Conservation (phyloP, 1,140 invertebrate genomes). For the Megathymus violae region DNA sequence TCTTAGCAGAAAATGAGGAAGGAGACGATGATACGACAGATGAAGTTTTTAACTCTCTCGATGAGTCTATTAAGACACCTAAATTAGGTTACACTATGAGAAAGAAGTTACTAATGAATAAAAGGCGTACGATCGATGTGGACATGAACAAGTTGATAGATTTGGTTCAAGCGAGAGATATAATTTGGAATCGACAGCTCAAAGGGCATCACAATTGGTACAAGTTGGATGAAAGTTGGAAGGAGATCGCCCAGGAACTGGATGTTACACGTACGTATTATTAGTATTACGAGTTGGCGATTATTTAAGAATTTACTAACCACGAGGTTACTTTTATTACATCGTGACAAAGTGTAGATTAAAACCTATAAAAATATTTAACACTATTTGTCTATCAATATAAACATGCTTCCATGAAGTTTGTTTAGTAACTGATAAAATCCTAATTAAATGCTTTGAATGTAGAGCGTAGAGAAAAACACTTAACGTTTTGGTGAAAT, state of each 20-base stretch:
- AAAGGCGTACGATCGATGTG: constrained; percentile 70
- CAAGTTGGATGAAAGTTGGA: constrained; percentile 76
- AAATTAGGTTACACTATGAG: constrained; percentile 75
- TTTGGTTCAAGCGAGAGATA: constrained; percentile 62
- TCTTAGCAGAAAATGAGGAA: constrained; percentile 73
- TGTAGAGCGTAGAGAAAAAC: too few relatives aligned
- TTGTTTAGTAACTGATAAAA: too few relatives aligned
- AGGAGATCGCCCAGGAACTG: constrained; percentile 71
- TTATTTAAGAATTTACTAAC: too few relatives aligned
- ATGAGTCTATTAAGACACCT: constrained; percentile 72
- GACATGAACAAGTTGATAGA: constrained; percentile 77
- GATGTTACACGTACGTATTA: constrained; percentile 72
- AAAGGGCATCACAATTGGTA: constrained; percentile 80
- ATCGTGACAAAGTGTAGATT: too few relatives aligned
- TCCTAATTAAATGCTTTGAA: too few relatives aligned
- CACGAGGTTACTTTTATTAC: too few relatives aligned
- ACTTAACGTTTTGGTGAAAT: too few relatives aligned
- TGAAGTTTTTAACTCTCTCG: constrained; percentile 68
- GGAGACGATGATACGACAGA: constrained; percentile 67
- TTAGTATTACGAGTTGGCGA: too few relatives aligned
- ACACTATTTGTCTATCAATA: too few relatives aligned
- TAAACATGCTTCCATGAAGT: too few relatives aligned
- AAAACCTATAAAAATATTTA: too few relatives aligned
- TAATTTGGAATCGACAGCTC: constrained; percentile 75
- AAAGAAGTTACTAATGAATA: constrained; percentile 76